These are phyloP conservation scores for Sebastes baramenuke DNA, from an alignment of 2,797 vertebrate genomes.

Conservation along the genomic window DNA sequence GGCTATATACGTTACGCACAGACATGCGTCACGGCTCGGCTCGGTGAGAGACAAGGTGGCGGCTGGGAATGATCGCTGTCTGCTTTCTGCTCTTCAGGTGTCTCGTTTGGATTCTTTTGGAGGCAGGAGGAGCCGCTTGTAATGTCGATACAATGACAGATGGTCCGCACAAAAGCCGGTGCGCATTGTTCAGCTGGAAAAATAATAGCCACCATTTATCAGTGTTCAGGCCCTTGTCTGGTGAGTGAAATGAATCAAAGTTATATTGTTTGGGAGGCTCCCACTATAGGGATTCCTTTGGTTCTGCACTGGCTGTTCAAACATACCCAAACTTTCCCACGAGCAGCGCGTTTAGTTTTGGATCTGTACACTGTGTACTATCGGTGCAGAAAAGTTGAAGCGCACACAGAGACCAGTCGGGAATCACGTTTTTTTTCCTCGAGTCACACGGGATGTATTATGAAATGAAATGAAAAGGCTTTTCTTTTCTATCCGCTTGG, in stretches of 20 bases:
- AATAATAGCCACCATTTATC: slow-evolving; percentile 75
- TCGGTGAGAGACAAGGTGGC: slow-evolving; percentile 57
- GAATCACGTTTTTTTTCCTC: slow-evolving; percentile 1
- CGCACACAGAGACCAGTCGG: not conserved
- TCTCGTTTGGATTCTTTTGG: slow-evolving; percentile 45
- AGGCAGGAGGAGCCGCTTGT: slow-evolving; percentile 30
- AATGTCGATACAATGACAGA: slow-evolving; percentile 77
- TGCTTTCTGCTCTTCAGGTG: slow-evolving; percentile 71
- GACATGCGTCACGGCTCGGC: slow-evolving; percentile 55
- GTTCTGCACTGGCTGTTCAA: slow-evolving; percentile 4
- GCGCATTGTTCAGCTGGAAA: slow-evolving; percentile 77
- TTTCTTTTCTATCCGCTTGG: slow-evolving; percentile 13
- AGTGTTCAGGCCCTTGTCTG: slow-evolving; percentile 46
- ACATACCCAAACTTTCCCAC: slow-evolving; percentile 58
- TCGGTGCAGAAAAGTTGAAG: slow-evolving; percentile 42
- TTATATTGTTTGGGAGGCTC: slow-evolving; percentile 33
- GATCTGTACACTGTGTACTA: slow-evolving; percentile 42
- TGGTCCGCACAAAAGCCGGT: slow-evolving; percentile 76
- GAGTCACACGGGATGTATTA: slow-evolving; percentile 6
- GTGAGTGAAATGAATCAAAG: slow-evolving; percentile 54
- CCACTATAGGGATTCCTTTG: slow-evolving; percentile 3
- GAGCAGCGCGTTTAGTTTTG: not conserved
- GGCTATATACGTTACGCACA: slow-evolving; percentile 60
- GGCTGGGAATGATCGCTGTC: slow-evolving; percentile 57
- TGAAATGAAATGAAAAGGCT: slow-evolving; percentile 24